phyloP scores from a whole-genome alignment of 2,113 vertebrate genomes.

The Circaetus cinerascens region DNA sequence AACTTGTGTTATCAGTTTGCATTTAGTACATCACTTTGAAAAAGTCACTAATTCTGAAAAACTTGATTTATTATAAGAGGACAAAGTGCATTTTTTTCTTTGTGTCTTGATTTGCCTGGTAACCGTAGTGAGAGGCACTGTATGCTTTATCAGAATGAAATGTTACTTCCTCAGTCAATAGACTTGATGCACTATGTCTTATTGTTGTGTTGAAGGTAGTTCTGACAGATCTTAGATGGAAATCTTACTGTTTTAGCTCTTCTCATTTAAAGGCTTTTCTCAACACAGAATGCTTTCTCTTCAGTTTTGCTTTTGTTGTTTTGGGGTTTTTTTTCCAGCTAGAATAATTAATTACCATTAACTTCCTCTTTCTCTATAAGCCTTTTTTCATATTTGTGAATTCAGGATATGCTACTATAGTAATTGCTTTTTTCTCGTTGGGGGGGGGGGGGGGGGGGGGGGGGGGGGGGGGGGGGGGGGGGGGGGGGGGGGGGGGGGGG shows the following conservation, averaged over 20 bases:
- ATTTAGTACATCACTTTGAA: not conserved
- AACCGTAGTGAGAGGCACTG: not conserved
- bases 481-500: too few relatives aligned
- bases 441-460: too few relatives aligned
- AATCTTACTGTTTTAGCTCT: not conserved
- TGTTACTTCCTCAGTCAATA: not conserved
- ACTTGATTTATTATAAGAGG: not conserved
- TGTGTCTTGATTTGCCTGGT: not conserved
- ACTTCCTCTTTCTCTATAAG: not conserved
- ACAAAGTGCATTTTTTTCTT: not conserved
- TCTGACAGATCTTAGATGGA: not conserved
- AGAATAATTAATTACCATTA: not conserved
- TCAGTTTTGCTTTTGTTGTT: not conserved
- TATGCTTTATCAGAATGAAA: not conserved
- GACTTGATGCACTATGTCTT: not conserved
- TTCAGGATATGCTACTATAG: not conserved
- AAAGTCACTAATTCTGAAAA: not conserved
- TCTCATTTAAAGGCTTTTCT: not conserved
- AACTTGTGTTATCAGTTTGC: not conserved
- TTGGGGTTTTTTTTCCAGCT: not conserved
- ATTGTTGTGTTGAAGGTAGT: not conserved
- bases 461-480: too few relatives aligned
- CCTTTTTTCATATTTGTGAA: not conserved
- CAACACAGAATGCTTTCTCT: not conserved
- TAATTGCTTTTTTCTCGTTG: not conserved